Conservation (phyloP, 2,888 invertebrate species). For the Vesta saturnalis region DNA sequence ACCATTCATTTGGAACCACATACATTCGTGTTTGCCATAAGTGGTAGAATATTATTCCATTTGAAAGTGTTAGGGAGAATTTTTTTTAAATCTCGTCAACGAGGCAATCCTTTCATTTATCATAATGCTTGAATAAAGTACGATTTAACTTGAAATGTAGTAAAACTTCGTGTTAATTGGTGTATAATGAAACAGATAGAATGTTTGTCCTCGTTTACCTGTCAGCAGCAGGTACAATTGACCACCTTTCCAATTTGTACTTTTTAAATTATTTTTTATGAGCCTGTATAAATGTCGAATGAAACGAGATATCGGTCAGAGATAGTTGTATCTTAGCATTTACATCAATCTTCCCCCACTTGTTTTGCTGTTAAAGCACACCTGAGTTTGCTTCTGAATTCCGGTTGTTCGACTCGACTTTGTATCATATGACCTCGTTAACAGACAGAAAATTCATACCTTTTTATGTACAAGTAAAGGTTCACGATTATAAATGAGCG, state of each 20-base stretch:
- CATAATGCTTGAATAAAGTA: too few species aligned
- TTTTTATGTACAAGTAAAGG: slow-evolving; percentile 31
- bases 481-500: slow-evolving; percentile 21
- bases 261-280: slow-evolving; percentile 39
- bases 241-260: slow-evolving; percentile 47
- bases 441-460: slow-evolving; percentile 38
- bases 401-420: slow-evolving; percentile 46
- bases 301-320: slow-evolving; percentile 50
- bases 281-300: slow-evolving; percentile 45
- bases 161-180: slow-evolving; percentile 17
- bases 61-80: too few species aligned
- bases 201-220: slow-evolving; percentile 31
- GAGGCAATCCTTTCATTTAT: too few species aligned
- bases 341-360: slow-evolving; percentile 46
- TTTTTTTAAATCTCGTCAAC: too few species aligned
- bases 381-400: slow-evolving; percentile 49
- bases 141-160: too few species aligned
- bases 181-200: slow-evolving; percentile 15
- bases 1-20: too few species aligned
- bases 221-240: slow-evolving; percentile 27
- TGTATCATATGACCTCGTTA: slow-evolving; percentile 39
- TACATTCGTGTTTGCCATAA: too few species aligned
- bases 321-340: slow-evolving; percentile 48
- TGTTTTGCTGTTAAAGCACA: slow-evolving; percentile 44
- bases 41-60: too few species aligned